phyloP scores from a whole-genome alignment of 2,113 vertebrate species.

The Vidua macroura region DNA sequence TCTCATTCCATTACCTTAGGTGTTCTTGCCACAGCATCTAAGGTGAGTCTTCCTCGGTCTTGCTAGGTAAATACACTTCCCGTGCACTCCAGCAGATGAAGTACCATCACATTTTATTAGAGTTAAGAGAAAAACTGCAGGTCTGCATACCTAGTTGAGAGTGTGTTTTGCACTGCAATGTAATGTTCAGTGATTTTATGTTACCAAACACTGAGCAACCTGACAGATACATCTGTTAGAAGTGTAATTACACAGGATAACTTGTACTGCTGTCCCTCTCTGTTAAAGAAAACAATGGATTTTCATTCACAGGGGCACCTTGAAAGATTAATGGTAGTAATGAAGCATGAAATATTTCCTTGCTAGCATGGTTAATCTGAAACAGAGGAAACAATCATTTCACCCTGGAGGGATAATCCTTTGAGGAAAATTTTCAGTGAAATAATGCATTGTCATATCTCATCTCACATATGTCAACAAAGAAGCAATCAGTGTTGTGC shows the following conservation, averaged over 20 bases:
- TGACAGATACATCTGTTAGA: slow-evolving; percentile 53
- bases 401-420: slow-evolving; percentile 57
- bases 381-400: slow-evolving; percentile 56
- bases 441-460: slow-evolving; percentile 55
- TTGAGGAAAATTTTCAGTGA: slow-evolving; percentile 16
- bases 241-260: slow-evolving; percentile 46
- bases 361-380: slow-evolving; percentile 50
- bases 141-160: background rate
- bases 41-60: accelerated
- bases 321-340: slow-evolving; percentile 68
- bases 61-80: background rate
- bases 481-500: background rate
- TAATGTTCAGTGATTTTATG: background rate
- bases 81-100: background rate
- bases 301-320: slow-evolving; percentile 62
- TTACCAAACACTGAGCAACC: background rate
- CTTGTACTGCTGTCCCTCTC: slow-evolving; percentile 30
- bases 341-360: slow-evolving; percentile 63
- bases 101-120: background rate
- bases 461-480: slow-evolving; percentile 37
- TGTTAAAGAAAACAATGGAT: slow-evolving; percentile 61
- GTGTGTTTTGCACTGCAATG: background rate
- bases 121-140: background rate
- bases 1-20: background rate
- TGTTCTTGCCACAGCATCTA: background rate